A percentile compares a stretch with the other conserved stretches of the same genome.
phyloP scores from a whole-genome alignment of 2,888 invertebrate species.

The Volucella bombylans region DNA sequence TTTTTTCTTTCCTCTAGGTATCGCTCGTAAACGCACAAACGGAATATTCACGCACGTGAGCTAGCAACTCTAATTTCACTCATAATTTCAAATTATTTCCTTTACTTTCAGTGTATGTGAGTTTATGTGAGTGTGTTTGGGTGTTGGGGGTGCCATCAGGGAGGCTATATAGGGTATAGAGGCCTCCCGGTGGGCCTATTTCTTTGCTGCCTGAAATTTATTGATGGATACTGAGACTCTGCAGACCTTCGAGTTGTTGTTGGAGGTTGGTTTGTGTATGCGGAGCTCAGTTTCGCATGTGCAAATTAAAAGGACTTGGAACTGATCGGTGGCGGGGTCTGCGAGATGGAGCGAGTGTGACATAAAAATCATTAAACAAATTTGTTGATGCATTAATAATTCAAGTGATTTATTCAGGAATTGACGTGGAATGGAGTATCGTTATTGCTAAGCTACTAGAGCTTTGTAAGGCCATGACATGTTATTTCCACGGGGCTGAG shows the following conservation, averaged over 20 bases:
- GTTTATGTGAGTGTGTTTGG: neutral
- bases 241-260: neutral
- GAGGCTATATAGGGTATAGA: conserved; percentile 17
- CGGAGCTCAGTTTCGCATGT: conserved; percentile 46
- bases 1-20: conserved; percentile 10
- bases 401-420: conserved; percentile 61
- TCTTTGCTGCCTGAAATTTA: conserved; percentile 64
- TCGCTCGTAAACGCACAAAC: conserved; percentile 51
- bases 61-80: conserved; percentile 66
- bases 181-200: conserved; percentile 62
- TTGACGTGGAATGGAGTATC: conserved; percentile 25
- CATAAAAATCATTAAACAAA: conserved; percentile 67
- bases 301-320: conserved; percentile 63
- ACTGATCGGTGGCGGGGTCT: conserved; percentile 16
- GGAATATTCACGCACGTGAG: conserved; percentile 69
- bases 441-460: neutral
- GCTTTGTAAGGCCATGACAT: conserved; percentile 26
- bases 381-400: conserved; percentile 66
- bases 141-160: conserved; percentile 40
- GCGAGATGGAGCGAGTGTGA: conserved; percentile 38
- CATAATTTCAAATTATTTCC: conserved; percentile 70
- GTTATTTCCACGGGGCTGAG: neutral
- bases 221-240: conserved; percentile 62
- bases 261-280: neutral
- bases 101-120: conserved; percentile 27